Base-by-base conservation (phyloP, 2,113 vertebrate genomes). In the Xiphophorus hellerii region DNA sequence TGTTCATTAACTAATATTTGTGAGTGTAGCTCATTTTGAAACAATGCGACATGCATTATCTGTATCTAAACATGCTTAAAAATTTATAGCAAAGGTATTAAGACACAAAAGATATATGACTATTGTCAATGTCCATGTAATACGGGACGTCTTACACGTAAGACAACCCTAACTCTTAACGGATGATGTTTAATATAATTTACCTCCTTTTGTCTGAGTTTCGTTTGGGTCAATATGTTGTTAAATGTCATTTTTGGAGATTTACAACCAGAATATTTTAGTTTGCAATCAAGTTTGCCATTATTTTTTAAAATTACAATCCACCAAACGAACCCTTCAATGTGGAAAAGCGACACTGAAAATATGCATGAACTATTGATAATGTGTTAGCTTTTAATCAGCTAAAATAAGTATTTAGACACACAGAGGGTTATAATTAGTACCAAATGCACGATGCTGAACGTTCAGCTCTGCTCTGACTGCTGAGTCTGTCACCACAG, bases 401-500 rank as follows among this genome's bases (percentile, higher is more conserved):
- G 17, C 51, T 58, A 58, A 58, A n/a, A n/a, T 58, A 25, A 58
- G 7, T 10, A 58, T 58, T 48, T 5, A 48, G 17, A 20, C 14
- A 6, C 44, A 48, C 17, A 58, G 5, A 58, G 22, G 9, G 22
- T 10, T 5, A 2, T 22, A 31, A 54, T 62, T 14, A 30, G 25
- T 35, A 29, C 66, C 44, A 39, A 14, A 4, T n/a, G 35, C 30
- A 9, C 1, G 22, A 39, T 54, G 63, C 31, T 69, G 35, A 62
- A 62, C 54, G 42, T 13, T 70, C 67, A 61, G 67, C 11, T 5
- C 62, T 81, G 60, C 64, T 66, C 39, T 60, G 69, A 74, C n/a
- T 76, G 80, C 83, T 87, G 85, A 85, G 83, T 58, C 74, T 77
- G 76, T 71, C 64, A 64, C 75, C 74, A 81, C 65, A 33, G 65